phyloP scores from a whole-genome alignment of 1,140 invertebrate species.

The Steinernema khuongi region DNA sequence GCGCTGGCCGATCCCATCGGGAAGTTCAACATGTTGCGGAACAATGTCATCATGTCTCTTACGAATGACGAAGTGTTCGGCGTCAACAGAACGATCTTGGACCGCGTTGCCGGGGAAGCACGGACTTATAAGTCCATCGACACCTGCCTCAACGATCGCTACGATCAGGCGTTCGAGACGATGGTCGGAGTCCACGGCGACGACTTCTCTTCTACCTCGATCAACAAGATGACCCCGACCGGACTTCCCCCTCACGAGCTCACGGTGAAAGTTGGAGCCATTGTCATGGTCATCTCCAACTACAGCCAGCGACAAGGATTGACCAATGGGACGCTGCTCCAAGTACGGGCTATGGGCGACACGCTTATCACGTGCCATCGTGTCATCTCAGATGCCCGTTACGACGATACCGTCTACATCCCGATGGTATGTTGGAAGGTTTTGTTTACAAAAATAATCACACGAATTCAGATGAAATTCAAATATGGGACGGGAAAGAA shows the following conservation, averaged over 20 bases:
- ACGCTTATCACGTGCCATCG: not conserved
- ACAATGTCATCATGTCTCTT: not conserved
- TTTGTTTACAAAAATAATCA: not conserved
- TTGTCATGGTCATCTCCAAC: constrained; percentile 43
- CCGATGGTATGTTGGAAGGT: not conserved
- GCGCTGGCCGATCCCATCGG: not conserved
- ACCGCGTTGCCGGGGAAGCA: no score
- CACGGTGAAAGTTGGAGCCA: constrained; percentile 35
- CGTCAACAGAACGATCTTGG: no score
- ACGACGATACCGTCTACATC: not conserved
- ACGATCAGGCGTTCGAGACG: no score
- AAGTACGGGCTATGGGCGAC: not conserved
- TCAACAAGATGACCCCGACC: constrained; percentile 21
- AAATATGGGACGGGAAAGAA: not conserved
- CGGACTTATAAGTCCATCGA: no score
- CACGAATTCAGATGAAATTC: not conserved
- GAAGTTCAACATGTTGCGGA: not conserved
- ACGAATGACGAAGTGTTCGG: not conserved
- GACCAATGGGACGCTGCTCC: constrained; percentile 45
- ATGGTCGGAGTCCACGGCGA: not conserved
- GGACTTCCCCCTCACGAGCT: constrained; percentile 42
- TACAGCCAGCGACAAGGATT: constrained; percentile 8
- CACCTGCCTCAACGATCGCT: no score
- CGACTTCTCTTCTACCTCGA: constrained; percentile 23
- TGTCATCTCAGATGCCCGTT: not conserved